A percentile compares a stretch with the other conserved stretches of the same genome.
Evolutionary conservation across 2,888 invertebrate species (phyloP).

Genomic region (Mantis religiosa): DNA sequence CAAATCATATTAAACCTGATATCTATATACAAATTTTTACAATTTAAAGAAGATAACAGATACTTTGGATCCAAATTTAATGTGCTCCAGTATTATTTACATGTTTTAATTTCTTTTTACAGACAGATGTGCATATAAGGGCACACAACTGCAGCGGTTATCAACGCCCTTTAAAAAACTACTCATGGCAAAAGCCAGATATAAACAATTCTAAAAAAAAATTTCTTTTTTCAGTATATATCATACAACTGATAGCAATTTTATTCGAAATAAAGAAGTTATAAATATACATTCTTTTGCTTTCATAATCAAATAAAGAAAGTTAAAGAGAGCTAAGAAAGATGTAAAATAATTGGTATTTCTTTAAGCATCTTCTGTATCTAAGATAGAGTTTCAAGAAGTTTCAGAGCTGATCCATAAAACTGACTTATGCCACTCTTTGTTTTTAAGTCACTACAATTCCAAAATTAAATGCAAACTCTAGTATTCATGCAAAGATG

Average conservation of each 20-base stretch:
- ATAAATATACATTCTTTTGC: not conserved
- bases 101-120: not conserved
- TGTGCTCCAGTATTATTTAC: not conserved
- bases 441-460: not conserved
- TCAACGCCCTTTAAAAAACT: too few relatives aligned
- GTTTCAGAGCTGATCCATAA: not conserved
- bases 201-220: too few relatives aligned
- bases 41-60: not conserved
- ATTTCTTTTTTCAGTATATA: not conserved
- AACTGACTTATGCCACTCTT: not conserved
- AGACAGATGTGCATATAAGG: too few relatives aligned
- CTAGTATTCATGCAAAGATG: not conserved
- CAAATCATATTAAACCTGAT: not conserved
- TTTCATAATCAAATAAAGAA: not conserved
- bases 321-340: not conserved
- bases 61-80: not conserved
- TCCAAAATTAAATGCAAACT: not conserved
- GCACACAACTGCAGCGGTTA: too few relatives aligned
- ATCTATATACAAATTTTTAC: not conserved
- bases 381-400: not conserved
- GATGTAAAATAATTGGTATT: not conserved
- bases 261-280: not conserved
- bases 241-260: not conserved
- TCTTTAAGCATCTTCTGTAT: not conserved
- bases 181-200: too few relatives aligned